Base-by-base conservation (phyloP, 2,888 invertebrate genomes). In the Xanthorhoe spadicearia region DNA sequence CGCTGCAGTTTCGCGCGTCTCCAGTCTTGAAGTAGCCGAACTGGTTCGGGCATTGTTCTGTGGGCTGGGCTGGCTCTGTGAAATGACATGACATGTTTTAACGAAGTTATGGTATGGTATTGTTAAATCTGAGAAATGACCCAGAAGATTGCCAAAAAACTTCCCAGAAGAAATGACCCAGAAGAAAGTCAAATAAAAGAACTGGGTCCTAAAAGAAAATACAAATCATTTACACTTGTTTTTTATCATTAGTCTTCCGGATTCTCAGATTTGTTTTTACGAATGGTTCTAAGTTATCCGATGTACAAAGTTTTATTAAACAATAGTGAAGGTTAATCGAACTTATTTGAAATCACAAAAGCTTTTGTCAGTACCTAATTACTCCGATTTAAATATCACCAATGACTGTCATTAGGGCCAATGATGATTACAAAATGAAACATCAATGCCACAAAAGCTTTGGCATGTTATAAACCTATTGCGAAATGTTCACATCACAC, bases 11-110 rank as follows among this genome's bases (percentile, higher is more conserved):
- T 60, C 79, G 78, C 0, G 86, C 74, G 63, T 92, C 90, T 0
- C 97, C 97, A 61, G 96, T 86, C 74, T 95, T 94, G 89, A 95
- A 97, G 86, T 97, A 96, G 0, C 97, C 97, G 77, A 95, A 97
- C 83, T 97, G 97, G 83, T 97, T 96, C 0, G 97, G 97, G 74
- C 97, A 97, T 8, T 96, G 95, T 0, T 95, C 95, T 0, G 96
- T 96, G 0, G 97, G 94, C 74, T 95, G 94, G 0, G 96, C 85
- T 2, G 95, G 94, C 81, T 96, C 96, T 96, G 50, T 28, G 18
- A 49, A 61, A 46, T 35, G 1, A 23, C 4, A 32, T 32, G 8
- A 4, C 7, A 6, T 32, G 32, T 32, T 32, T 32, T 32, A 32
- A 7, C 0, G 8, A 32, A 32, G 32, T 32, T 32, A 23, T 23